phyloP scores from a whole-genome alignment of 2,888 invertebrate genomes.

The Heliconius ismenius region DNA sequence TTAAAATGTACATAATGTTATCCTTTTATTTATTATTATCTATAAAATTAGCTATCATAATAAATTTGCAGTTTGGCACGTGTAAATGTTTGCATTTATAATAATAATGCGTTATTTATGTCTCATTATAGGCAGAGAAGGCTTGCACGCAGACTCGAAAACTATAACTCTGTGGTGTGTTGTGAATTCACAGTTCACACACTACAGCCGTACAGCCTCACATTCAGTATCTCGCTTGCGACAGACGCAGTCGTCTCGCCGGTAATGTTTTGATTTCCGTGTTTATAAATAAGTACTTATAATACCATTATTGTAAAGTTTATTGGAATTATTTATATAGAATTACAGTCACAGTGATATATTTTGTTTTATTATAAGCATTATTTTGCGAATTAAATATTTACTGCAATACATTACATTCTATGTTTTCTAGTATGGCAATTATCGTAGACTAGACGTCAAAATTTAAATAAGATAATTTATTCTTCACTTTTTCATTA shows the following conservation, averaged over 20 bases:
- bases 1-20: not conserved
- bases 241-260: constrained; percentile 54
- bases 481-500: constrained; percentile 18
- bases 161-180: constrained; percentile 28
- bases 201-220: constrained; percentile 43
- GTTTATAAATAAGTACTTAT: constrained; percentile 30
- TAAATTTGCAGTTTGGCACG: not conserved
- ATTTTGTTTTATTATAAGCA: not conserved
- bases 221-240: constrained; percentile 54
- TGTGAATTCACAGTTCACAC: constrained; percentile 32
- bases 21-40: not conserved
- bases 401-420: not conserved
- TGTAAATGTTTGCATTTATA: constrained; percentile 8
- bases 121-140: not conserved
- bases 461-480: constrained; percentile 33
- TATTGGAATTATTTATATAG: not conserved
- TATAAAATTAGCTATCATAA: not conserved
- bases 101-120: constrained; percentile 16
- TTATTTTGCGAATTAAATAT: constrained; percentile 16
- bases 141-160: constrained; percentile 28
- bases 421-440: constrained; percentile 36
- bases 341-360: not conserved
- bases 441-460: constrained; percentile 39
- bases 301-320: not conserved
- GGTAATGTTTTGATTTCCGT: constrained; percentile 26